Evolutionary conservation across 2,113 vertebrate species (phyloP).

Genomic region (Callopanchax toddi): DNA sequence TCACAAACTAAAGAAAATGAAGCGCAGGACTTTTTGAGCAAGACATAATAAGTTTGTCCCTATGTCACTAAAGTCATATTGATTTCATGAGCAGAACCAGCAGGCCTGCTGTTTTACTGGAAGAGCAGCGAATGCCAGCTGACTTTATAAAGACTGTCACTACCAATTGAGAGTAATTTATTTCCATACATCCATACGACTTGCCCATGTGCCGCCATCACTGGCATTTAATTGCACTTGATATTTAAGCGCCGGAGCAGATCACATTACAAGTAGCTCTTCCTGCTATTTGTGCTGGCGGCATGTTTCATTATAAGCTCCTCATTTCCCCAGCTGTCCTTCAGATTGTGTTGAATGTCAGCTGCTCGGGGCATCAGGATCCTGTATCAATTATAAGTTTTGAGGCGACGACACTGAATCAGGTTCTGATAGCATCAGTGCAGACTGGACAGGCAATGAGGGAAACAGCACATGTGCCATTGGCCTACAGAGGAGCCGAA

Average conservation of each 20-base stretch:
- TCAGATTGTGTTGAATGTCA: slow-evolving; percentile 82
- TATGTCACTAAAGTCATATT: slow-evolving; percentile 8
- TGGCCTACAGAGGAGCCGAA: slow-evolving; percentile 20
- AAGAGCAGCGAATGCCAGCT: slow-evolving; percentile 33
- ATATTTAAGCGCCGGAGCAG: slow-evolving; percentile 67
- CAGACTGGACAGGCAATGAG: slow-evolving; percentile 63
- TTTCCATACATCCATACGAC: slow-evolving; percentile 39
- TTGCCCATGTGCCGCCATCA: slow-evolving; percentile 27
- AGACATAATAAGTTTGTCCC: slow-evolving; percentile 9
- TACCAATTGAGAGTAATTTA: slow-evolving; percentile 37
- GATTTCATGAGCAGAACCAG: not conserved
- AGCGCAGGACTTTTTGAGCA: no score
- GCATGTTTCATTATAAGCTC: slow-evolving; percentile 61
- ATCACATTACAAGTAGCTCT: slow-evolving; percentile 66
- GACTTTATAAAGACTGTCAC: slow-evolving; percentile 40
- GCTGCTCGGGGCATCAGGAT: slow-evolving; percentile 75
- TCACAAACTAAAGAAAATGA: no score
- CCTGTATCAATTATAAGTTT: slow-evolving; percentile 84
- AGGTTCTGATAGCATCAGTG: slow-evolving; percentile 83
- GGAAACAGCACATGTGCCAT: slow-evolving; percentile 46
- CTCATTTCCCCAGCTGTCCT: slow-evolving; percentile 76
- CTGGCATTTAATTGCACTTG: slow-evolving; percentile 74
- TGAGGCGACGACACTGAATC: slow-evolving; percentile 79
- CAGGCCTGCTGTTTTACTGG: slow-evolving; percentile 11
- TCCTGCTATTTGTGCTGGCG: slow-evolving; percentile 60